phyloP scores from a whole-genome alignment of 2,888 invertebrate species.

The Latrodectus elegans region DNA sequence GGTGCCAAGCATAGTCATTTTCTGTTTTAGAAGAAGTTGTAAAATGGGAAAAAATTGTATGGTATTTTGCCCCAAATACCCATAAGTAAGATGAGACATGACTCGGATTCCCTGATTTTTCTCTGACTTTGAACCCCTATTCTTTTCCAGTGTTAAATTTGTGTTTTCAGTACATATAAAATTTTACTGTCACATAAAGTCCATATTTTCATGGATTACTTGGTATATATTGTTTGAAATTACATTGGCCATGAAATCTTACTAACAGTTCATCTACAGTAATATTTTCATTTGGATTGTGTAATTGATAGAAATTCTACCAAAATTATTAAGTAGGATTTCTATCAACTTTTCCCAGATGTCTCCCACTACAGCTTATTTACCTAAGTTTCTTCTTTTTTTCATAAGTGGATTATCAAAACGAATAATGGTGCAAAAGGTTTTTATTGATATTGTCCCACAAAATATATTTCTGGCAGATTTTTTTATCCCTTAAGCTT shows the following conservation, averaged over 20 bases:
- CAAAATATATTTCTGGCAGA: conserved; percentile 15
- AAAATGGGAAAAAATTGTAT: neutral
- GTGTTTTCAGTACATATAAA: too few species aligned
- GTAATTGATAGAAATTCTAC: neutral
- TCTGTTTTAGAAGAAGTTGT: conserved; percentile 9
- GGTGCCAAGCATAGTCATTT: neutral
- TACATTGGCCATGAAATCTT: conserved; percentile 5
- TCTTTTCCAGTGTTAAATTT: neutral
- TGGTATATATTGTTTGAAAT: conserved; percentile 16
- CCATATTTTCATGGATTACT: neutral
- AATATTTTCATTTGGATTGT: conserved; percentile 16
- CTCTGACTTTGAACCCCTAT: neutral
- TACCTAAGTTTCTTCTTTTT: too few species aligned
- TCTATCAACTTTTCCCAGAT: conserved; percentile 11
- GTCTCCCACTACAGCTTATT: neutral
- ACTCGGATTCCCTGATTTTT: conserved; percentile 21
- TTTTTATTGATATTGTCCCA: neutral
- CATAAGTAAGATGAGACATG: conserved; percentile 1
- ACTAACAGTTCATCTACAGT: conserved; percentile 21
- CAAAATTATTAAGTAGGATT: neutral
- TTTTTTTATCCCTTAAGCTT: conserved; percentile 15
- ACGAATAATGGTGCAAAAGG: neutral
- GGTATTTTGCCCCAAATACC: neutral
- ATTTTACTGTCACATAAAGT: neutral
- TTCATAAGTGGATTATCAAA: neutral